A percentile compares a stretch with the other conserved stretches of the same genome.
Conservation (phyloP, 2,888 invertebrate species). For the Amiota minor region DNA sequence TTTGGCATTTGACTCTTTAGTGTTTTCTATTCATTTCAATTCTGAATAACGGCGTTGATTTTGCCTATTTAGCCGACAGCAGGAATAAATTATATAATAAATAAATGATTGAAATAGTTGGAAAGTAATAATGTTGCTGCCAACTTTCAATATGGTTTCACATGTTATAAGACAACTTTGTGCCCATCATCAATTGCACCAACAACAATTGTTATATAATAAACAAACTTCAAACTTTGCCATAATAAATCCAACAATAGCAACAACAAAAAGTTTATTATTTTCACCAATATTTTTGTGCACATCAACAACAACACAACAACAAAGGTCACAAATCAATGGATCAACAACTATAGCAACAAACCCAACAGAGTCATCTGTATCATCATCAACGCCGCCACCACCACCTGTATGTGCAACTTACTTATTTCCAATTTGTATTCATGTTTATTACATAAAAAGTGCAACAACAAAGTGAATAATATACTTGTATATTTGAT, state of each 20-base stretch:
- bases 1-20: conserved; percentile 55
- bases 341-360: conserved; percentile 34
- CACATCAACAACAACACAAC: conserved; percentile 29
- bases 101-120: neutral
- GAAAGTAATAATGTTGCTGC: conserved; percentile 55
- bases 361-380: conserved; percentile 33
- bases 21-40: conserved; percentile 30
- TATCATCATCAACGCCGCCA: conserved; percentile 27
- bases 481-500: too few relatives aligned
- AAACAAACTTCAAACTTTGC: neutral
- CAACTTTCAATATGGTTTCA: conserved; percentile 60
- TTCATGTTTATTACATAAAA: neutral
- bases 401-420: conserved; percentile 8
- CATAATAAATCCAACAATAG: neutral
- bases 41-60: neutral
- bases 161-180: conserved; percentile 60
- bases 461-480: neutral
- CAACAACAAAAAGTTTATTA: conserved; percentile 23
- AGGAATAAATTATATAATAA: conserved; percentile 12
- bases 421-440: conserved; percentile 7
- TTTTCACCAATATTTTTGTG: conserved; percentile 19
- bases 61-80: neutral
- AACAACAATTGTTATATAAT: conserved; percentile 40
- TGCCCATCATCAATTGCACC: conserved; percentile 48
- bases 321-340: conserved; percentile 29